phyloP scores from a whole-genome alignment of 2,113 vertebrate species.

The Cardinalis cardinalis region DNA sequence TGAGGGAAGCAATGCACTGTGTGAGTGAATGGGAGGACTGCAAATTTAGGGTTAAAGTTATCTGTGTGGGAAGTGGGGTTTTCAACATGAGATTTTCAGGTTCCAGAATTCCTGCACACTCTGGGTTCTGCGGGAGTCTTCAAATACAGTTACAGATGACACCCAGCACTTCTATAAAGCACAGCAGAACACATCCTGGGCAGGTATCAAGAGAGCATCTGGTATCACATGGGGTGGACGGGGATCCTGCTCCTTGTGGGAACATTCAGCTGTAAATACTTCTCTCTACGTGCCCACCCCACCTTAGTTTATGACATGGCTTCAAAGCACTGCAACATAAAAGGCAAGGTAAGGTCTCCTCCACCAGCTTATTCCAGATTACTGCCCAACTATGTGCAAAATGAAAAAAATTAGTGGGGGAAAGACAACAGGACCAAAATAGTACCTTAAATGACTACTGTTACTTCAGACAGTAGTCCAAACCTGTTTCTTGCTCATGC shows the following conservation, averaged over 20 bases:
- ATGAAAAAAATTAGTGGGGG: background rate
- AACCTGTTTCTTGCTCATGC: background rate
- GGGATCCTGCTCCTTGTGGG: background rate
- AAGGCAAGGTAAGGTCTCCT: background rate
- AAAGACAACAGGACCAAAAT: background rate
- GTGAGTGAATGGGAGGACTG: background rate
- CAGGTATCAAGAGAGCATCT: background rate
- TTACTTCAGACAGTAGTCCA: background rate
- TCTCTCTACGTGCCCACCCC: background rate
- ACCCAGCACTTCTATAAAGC: background rate
- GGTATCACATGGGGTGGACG: background rate
- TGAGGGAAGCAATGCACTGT: background rate
- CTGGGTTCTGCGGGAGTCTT: background rate
- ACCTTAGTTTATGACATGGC: background rate
- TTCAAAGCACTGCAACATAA: background rate
- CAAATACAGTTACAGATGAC: background rate
- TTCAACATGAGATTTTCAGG: background rate
- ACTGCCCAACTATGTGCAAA: background rate
- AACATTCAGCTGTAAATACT: background rate
- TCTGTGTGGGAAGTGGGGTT: background rate
- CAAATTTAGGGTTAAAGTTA: background rate
- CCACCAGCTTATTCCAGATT: background rate
- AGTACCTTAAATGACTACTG: background rate
- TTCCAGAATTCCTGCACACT: background rate
- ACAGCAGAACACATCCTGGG: background rate